Percentiles rank a stretch among this genome's conserved stretches.
phyloP scores from a whole-genome alignment of 2,888 invertebrate genomes.

The Dorcus hopei region DNA sequence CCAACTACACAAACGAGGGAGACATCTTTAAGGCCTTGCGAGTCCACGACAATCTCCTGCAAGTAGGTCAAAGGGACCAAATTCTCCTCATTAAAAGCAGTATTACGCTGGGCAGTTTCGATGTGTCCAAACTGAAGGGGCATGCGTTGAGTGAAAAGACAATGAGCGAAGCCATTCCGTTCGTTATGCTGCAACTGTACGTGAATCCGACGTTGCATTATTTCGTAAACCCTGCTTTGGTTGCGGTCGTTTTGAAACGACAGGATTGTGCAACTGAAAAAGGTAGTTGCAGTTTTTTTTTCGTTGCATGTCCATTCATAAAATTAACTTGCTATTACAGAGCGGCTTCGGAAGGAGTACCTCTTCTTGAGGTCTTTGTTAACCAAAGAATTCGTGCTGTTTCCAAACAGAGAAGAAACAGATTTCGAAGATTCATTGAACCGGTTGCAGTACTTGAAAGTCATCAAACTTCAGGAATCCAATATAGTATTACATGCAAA shows the following conservation, averaged over 20 bases:
- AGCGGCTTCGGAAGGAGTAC: constrained; percentile 52
- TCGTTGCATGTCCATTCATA: neutral
- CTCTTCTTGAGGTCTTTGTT: constrained; percentile 55
- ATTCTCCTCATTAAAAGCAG: constrained; percentile 48
- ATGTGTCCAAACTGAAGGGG: constrained; percentile 59
- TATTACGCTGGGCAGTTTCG: constrained; percentile 48
- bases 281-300: neutral
- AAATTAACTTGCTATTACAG: constrained; percentile 43
- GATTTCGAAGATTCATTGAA: constrained; percentile 50
- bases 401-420: constrained; percentile 47
- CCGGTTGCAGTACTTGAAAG: constrained; percentile 38
- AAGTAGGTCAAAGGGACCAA: constrained; percentile 37
- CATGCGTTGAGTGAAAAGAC: constrained; percentile 63
- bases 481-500: constrained; percentile 32
- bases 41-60: constrained; percentile 56
- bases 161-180: constrained; percentile 67
- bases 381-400: constrained; percentile 63
- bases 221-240: constrained; percentile 62
- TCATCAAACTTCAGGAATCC: constrained; percentile 30
- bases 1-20: constrained; percentile 44
- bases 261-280: neutral
- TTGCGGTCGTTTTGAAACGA: constrained; percentile 48
- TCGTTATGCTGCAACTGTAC: constrained; percentile 71
- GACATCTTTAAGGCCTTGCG: constrained; percentile 58
- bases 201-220: constrained; percentile 73